phyloP scores from a whole-genome alignment of 2,797 vertebrate genomes.

The Schizopygopsis malacanthus region DNA sequence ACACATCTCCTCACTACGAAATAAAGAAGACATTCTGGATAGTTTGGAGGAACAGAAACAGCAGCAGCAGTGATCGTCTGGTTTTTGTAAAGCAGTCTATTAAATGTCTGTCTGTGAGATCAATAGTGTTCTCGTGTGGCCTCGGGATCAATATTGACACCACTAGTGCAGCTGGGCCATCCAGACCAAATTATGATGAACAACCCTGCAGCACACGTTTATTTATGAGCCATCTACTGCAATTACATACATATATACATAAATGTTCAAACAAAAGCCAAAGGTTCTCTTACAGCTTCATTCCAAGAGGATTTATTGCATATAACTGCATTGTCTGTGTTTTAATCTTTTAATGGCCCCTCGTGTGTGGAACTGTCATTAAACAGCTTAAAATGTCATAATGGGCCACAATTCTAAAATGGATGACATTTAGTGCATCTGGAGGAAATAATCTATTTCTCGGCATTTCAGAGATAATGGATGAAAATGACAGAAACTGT shows the following conservation, averaged over 20 bases:
- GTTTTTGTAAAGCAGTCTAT: constrained; percentile 49
- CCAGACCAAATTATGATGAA: constrained; percentile 26
- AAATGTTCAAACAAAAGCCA: background rate
- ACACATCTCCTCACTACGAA: background rate
- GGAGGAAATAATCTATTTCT: background rate
- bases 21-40: background rate
- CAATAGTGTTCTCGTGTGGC: constrained; percentile 49
- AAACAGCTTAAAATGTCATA: background rate
- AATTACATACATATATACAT: background rate
- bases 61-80: constrained; percentile 15
- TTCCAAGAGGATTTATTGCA: background rate
- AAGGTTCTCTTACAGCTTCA: background rate
- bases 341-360: constrained; percentile 17
- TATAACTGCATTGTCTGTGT: background rate
- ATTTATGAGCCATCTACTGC: background rate
- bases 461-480: constrained; percentile 4
- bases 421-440: background rate
- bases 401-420: background rate
- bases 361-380: background rate
- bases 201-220: background rate
- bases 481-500: background rate
- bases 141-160: constrained; percentile 46
- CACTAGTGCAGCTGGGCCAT: constrained; percentile 1
- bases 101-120: constrained; percentile 48
- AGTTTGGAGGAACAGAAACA: background rate